phyloP scores from a whole-genome alignment of 2,797 vertebrate species.

The Peromyscus nudipes region DNA sequence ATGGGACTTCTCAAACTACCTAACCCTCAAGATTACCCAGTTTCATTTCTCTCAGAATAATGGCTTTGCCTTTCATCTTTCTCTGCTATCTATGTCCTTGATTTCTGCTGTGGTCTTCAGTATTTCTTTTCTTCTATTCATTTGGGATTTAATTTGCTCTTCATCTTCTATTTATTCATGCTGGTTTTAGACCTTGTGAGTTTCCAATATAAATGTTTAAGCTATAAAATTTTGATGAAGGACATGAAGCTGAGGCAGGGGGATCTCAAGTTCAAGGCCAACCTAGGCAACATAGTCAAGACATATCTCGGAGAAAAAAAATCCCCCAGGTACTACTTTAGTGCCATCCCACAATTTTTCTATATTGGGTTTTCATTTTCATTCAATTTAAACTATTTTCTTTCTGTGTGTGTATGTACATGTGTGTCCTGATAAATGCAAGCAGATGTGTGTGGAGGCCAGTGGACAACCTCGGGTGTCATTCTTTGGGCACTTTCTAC shows the following conservation, averaged over 20 bases:
- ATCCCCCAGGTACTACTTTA: neutral
- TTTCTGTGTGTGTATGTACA: neutral
- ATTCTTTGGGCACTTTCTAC: neutral
- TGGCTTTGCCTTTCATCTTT: conserved; percentile 5
- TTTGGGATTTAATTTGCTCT: neutral
- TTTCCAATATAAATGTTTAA: conserved; percentile 29
- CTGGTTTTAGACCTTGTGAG: conserved; percentile 17
- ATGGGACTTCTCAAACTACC: neutral
- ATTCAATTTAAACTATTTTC: neutral
- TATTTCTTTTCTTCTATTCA: conserved; percentile 4
- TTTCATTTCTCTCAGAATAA: neutral
- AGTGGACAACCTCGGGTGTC: neutral
- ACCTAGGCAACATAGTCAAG: neutral
- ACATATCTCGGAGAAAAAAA: neutral
- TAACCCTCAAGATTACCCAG: neutral
- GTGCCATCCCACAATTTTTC: neutral
- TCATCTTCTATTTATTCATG: conserved; percentile 19
- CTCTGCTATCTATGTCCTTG: neutral
- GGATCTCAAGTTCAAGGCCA: neutral
- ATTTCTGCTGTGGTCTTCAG: neutral
- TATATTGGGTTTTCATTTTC: conserved; percentile 16
- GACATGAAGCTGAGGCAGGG: neutral
- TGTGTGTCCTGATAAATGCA: neutral
- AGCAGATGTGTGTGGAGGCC: neutral
- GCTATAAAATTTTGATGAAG: neutral